Evolutionary conservation across 2,888 invertebrate species (phyloP).

Genomic region (Sycophila texana): DNA sequence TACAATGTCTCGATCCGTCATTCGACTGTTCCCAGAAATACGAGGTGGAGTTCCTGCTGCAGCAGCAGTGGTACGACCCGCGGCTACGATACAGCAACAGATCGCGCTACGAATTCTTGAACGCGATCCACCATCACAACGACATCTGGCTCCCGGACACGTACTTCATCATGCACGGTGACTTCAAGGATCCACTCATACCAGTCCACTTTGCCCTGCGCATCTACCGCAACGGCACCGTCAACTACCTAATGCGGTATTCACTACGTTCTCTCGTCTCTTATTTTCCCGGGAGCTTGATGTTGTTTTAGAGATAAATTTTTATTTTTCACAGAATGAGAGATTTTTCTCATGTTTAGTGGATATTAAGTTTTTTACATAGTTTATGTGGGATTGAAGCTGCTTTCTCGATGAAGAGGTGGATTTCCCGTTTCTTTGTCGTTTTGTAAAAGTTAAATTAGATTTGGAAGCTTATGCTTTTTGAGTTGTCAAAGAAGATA

Average conservation of each 20-base stretch:
- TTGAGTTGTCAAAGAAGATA: no score
- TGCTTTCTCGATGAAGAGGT: no score
- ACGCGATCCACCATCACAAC: constrained; percentile 94
- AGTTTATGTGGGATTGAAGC: no score
- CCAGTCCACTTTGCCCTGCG: constrained; percentile 95
- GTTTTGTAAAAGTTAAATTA: no score
- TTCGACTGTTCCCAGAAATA: constrained; percentile 86
- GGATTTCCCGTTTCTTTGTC: no score
- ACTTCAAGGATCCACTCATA: constrained; percentile 95
- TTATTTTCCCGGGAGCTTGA: neutral
- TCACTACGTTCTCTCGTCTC: neutral
- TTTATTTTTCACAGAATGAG: neutral
- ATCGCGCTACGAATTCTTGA: constrained; percentile 90
- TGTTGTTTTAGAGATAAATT: neutral
- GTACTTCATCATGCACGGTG: constrained; percentile 97
- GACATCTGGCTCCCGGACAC: constrained; percentile 96
- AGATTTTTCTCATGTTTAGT: no score
- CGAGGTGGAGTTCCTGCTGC: constrained; percentile 95
- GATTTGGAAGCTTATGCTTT: no score
- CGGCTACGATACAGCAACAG: constrained; percentile 92
- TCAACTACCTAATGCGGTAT: constrained; percentile 94
- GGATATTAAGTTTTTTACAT: no score
- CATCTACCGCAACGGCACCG: constrained; percentile 94
- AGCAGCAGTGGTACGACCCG: constrained; percentile 96
- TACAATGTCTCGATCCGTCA: neutral